These are phyloP conservation scores for Periophthalmodon schlosseri DNA, from an alignment of 2,113 vertebrate genomes.

Conservation along the genomic window DNA sequence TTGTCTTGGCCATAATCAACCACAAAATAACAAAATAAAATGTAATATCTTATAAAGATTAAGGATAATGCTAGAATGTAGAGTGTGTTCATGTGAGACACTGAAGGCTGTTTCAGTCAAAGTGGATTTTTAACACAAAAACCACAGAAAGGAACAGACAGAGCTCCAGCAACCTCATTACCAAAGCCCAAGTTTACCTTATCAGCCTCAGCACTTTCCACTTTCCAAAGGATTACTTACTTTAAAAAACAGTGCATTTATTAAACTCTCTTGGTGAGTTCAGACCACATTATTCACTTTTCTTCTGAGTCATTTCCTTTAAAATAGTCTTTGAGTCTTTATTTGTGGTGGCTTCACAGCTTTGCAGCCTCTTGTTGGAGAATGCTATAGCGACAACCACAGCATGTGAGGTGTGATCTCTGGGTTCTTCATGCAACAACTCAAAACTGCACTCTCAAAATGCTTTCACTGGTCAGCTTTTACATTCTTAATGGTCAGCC, in stretches of 20 bases:
- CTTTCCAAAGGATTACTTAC: not conserved
- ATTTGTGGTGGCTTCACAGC: not conserved
- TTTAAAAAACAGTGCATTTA: too few relatives aligned
- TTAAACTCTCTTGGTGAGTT: not conserved
- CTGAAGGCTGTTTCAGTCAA: not conserved
- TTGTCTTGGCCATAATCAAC: too few relatives aligned
- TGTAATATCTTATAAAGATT: too few relatives aligned
- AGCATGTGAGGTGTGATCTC: constrained; percentile 4
- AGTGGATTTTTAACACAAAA: not conserved
- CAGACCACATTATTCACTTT: not conserved
- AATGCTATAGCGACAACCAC: not conserved
- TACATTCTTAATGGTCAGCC: too few relatives aligned
- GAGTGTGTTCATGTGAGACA: not conserved
- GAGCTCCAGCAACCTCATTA: not conserved
- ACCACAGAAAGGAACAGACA: not conserved
- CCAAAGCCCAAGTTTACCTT: not conserved
- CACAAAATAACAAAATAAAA: too few relatives aligned
- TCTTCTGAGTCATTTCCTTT: not conserved
- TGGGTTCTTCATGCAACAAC: not conserved
- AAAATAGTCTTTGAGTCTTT: not conserved
- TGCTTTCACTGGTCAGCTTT: not conserved
- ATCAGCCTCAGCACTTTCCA: not conserved
- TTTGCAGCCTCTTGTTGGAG: not conserved
- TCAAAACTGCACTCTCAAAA: not conserved
- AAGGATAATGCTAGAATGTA: too few relatives aligned